Evolutionary conservation across 2,113 vertebrate species (phyloP), one percentile per base, ranked within the genome.

Genomic region (Sorex araneus): DNA sequence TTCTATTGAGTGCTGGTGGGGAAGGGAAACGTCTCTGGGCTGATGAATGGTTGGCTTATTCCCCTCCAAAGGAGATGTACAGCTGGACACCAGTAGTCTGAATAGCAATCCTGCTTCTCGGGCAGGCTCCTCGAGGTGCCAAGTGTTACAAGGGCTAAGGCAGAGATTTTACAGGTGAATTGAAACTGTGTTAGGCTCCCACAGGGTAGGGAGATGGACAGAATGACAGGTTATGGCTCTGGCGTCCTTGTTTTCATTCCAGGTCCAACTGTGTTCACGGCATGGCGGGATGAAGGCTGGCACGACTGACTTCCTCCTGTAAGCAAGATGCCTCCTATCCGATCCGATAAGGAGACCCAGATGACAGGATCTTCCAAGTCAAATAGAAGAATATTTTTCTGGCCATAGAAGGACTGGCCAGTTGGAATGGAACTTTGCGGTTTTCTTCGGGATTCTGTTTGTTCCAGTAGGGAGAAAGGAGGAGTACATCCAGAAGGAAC

Each of bases 21-120:
- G 87, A 84, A 92, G 86, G 92, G 81, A 77, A 69, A 71, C 93
- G 83, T 94, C 91, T 60, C 89, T 93, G 84, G 45, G 64, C 60
- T 2, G 0, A 82, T 97, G 96, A 97, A 96, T 96, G 60, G 91
- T n/a, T 30, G 84, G 87, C 84, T 95, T 96, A 95, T 97, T 95
- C 71, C 77, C 87, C 77, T 89, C 32, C 0, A 4, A 25, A 82
- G 82, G 45, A 82, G 85, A 30, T 82, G 73, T 90, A 50, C 93
- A 96, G 94, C 91, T 96, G 94, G 95, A 95, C 84, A 91, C 69
- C 84, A 88, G 89, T 60, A 95, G 95, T 94, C 80, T 43, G 19
- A 94, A 84, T 69, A 82, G 83, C 80, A 27, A 43, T 28, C 73
- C 78, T 73, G 64, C 77, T 89, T 80, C 92, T 54, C 77, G 71